phyloP scores from a whole-genome alignment of 2,113 vertebrate species.

The Motacilla alba region DNA sequence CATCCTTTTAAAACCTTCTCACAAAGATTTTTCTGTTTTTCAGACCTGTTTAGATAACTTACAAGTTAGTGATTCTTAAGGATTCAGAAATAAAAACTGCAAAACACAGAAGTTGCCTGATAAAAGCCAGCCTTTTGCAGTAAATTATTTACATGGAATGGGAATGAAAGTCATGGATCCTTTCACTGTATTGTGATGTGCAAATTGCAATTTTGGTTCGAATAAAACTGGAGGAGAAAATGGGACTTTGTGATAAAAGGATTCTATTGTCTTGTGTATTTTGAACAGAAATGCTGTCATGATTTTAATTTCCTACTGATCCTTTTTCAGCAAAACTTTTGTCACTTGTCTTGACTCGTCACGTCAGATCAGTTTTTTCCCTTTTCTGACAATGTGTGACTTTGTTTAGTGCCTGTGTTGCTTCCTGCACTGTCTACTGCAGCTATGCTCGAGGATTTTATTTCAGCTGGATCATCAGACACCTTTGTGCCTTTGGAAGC shows the following conservation, averaged over 20 bases:
- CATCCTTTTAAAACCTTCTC: not conserved
- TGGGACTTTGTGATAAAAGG: conserved; percentile 50
- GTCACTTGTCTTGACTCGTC: conserved; percentile 45
- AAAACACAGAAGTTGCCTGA: not conserved
- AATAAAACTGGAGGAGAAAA: conserved; percentile 30
- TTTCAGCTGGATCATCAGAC: conserved; percentile 58
- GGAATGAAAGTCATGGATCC: conserved; percentile 21
- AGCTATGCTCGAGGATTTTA: conserved; percentile 39
- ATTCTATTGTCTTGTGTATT: conserved; percentile 46
- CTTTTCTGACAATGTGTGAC: conserved; percentile 46
- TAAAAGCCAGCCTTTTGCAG: conserved; percentile 29
- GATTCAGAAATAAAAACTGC: not conserved
- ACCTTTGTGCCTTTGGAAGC: conserved; percentile 48
- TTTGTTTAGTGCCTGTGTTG: conserved; percentile 35
- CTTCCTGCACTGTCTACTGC: conserved; percentile 44
- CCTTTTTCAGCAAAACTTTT: conserved; percentile 48
- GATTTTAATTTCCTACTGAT: conserved; percentile 57
- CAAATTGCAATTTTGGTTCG: conserved; percentile 38
- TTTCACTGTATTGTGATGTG: conserved; percentile 36
- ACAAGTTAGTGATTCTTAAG: conserved; percentile 21
- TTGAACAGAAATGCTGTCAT: conserved; percentile 43
- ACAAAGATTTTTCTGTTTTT: conserved; percentile 6
- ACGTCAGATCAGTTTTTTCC: conserved; percentile 23
- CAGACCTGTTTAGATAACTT: conserved; percentile 51
- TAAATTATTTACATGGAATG: conserved; percentile 24